These are phyloP conservation scores for Cydia pomonella DNA, from an alignment of 1,140 invertebrate genomes.

Conservation along the genomic window DNA sequence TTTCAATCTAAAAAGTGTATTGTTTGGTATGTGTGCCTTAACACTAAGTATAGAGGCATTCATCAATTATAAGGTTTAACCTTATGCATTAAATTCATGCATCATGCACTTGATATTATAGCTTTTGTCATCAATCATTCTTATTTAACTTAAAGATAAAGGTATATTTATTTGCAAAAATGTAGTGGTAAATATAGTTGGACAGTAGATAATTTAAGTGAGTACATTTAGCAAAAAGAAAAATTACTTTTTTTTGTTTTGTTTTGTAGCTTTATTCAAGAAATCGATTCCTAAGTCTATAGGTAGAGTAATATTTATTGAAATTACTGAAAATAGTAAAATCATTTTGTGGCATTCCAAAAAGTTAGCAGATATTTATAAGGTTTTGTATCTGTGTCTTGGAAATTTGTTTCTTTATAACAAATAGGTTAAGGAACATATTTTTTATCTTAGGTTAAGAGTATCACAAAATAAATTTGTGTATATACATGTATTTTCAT, in stretches of 20 bases:
- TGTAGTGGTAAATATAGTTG: no score
- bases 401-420: not conserved
- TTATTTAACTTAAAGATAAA: conserved; percentile 3
- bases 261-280: not conserved
- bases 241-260: no score
- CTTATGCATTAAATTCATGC: not conserved
- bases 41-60: not conserved
- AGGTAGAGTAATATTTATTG: not conserved
- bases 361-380: not conserved
- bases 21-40: conserved; percentile 27
- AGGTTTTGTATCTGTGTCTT: not conserved
- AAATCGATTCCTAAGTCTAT: not conserved
- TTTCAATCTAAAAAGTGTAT: conserved; percentile 19
- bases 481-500: conserved; percentile 9
- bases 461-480: not conserved
- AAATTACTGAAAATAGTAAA: conserved; percentile 14
- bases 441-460: not conserved
- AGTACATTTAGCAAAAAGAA: no score
- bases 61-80: not conserved
- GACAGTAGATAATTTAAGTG: no score
- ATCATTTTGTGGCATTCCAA: conserved; percentile 13
- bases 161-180: no score
- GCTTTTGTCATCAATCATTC: not conserved
- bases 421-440: not conserved
- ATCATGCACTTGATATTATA: not conserved